Evolutionary conservation across 2,888 invertebrate species (phyloP), one percentile per base, ranked within the genome.

Genomic region (Aromia moschata): DNA sequence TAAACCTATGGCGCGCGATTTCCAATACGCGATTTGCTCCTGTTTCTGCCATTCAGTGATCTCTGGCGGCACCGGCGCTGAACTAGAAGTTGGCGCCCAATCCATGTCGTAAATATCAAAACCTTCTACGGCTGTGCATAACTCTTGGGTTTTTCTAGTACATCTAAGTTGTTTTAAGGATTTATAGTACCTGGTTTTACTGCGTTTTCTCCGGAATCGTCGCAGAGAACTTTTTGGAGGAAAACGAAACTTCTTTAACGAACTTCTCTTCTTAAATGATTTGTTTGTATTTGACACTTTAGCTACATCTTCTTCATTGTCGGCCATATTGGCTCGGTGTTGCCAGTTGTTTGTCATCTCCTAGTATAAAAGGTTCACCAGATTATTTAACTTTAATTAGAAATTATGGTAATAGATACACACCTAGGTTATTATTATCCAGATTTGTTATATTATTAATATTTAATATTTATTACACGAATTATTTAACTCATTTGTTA

Each of bases 21-120:
- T 87, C 87, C 87, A 87, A 71, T 84, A 86, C 1, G 86, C 84
- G 5, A 86, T 66, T 77, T 86, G 83, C 65, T 87, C 85, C 70
- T 84, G 82, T 52, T 84, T 70, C 69, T 86, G 85, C 83, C 82
- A 81, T n/a, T 79, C 73, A 17, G 71, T 57, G 67, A 79, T 72
- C 60, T 77, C 77, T 70, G 58, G 7, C 10, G 69, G 67, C 40
- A 66, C 57, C 41, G 38, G 51, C 11, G 46, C 41, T 1, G 58
- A 45, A 16, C 47, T 56, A 31, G 64, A 54, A 30, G 63, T 54
- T 43, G 69, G 62, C 1, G 56, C 41, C 65, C 67, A 64, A 30
- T 74, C 70, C 74, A 76, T 76, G 58, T 74, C 75, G 54, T 67
- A 62, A 56, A 77, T 70, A 47, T 74, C 70, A 58, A 74, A 61